Evolutionary conservation across 2,797 vertebrate species (phyloP).

Genomic region (Rhyacichthys aspro): DNA sequence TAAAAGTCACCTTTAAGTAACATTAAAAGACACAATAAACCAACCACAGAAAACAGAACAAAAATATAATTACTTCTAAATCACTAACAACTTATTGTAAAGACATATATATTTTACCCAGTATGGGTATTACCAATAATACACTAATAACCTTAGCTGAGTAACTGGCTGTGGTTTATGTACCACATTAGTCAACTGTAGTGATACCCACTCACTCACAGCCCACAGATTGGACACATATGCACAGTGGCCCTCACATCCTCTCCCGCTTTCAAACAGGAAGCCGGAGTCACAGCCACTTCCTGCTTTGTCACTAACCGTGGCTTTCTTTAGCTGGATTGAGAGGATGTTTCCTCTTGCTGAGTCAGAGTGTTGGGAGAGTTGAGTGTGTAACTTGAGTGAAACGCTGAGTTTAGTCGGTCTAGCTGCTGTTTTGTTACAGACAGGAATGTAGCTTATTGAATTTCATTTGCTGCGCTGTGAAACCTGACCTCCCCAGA

Average conservation of each 20-base stretch:
- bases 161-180: no score
- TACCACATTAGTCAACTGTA: slow-evolving; percentile 41
- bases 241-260: slow-evolving; percentile 54
- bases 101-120: no score
- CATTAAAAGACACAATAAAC: background rate
- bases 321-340: slow-evolving; percentile 49
- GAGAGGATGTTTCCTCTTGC: slow-evolving; percentile 62
- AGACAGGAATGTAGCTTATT: slow-evolving; percentile 48
- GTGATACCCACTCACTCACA: slow-evolving; percentile 48
- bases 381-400: slow-evolving; percentile 28
- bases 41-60: background rate
- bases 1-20: slow-evolving; percentile 19
- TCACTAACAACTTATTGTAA: no score
- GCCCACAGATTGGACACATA: slow-evolving; percentile 41
- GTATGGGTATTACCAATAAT: no score
- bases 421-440: slow-evolving; percentile 27
- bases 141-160: no score
- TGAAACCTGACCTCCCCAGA: slow-evolving; percentile 47
- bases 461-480: slow-evolving; percentile 51
- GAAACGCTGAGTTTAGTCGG: slow-evolving; percentile 25
- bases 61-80: no score
- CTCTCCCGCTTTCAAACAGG: slow-evolving; percentile 65
- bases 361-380: slow-evolving; percentile 60
- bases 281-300: slow-evolving; percentile 71
- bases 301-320: slow-evolving; percentile 76